A percentile compares a stretch with the other conserved stretches of the same genome.
Evolutionary conservation across 1,140 invertebrate genomes (phyloP).

Genomic region (Coelopa frigida): DNA sequence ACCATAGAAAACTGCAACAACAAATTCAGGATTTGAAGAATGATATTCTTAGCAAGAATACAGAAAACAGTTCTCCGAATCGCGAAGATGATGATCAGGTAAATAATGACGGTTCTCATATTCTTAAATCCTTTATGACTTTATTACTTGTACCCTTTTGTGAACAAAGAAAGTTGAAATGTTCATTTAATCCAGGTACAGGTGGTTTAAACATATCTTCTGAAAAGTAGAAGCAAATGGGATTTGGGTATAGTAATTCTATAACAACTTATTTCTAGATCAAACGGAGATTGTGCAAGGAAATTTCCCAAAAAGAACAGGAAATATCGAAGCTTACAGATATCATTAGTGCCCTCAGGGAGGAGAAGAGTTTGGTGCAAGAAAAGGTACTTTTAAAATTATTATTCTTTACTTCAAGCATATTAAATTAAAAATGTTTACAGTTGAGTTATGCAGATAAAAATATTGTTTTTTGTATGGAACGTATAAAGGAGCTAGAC

Average conservation of each 20-base stretch:
- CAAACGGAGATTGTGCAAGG: conserved; percentile 14
- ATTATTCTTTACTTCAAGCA: too few relatives aligned
- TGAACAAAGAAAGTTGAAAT: background rate
- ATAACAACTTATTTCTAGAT: too few relatives aligned
- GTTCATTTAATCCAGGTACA: conserved; percentile 1
- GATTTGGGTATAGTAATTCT: too few relatives aligned
- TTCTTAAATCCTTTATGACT: background rate
- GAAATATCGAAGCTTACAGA: conserved; percentile 11
- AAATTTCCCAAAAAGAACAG: conserved; percentile 14
- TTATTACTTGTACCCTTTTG: background rate
- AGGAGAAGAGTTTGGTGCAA: conserved; percentile 13
- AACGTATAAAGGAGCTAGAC: conserved; percentile 22
- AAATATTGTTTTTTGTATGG: conserved; percentile 19
- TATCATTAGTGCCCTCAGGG: conserved; percentile 2
- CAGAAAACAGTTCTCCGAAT: conserved; percentile 6
- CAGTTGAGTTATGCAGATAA: conserved; percentile 19
- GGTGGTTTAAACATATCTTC: too few relatives aligned
- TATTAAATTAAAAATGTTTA: background rate
- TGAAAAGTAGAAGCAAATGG: too few relatives aligned
- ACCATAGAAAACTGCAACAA: conserved; percentile 12
- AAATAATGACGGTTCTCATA: conserved; percentile 2
- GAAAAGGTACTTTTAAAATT: conserved; percentile 10
- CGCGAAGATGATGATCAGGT: conserved; percentile 13
- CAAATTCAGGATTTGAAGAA: conserved; percentile 15
- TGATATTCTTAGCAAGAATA: conserved; percentile 11